A percentile compares a stretch with the other conserved stretches of the same genome.
Evolutionary conservation across 2,113 vertebrate species (phyloP).

Genomic region (Gadus chalcogrammus): DNA sequence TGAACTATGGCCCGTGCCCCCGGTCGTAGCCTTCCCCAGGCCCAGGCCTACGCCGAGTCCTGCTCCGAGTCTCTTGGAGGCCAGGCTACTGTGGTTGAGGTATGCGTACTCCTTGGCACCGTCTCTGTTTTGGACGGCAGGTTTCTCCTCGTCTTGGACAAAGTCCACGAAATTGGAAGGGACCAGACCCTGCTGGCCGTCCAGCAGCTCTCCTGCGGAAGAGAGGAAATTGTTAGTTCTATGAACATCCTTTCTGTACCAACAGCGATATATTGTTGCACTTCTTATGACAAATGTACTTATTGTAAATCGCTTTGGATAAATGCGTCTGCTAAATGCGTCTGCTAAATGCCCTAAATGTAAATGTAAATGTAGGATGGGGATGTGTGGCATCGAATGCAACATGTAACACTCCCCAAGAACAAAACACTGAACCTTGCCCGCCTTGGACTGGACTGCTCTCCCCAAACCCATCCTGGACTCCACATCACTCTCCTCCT

Average conservation of each 20-base stretch:
- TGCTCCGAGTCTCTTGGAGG: slow-evolving; percentile 49
- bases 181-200: slow-evolving; percentile 92
- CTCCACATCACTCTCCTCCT: no score
- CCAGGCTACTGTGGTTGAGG: slow-evolving; percentile 79
- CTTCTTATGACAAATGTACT: no score
- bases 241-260: no score
- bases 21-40: no score
- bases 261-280: no score
- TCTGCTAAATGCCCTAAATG: no score
- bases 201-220: slow-evolving; percentile 87
- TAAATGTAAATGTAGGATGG: not conserved
- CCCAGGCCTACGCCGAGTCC: slow-evolving; percentile 34
- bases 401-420: not conserved
- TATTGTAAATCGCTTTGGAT: no score
- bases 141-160: slow-evolving; percentile 81
- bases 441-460: no score
- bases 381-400: not conserved
- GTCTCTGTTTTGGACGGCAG: slow-evolving; percentile 64
- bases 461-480: no score
- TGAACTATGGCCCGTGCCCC: no score
- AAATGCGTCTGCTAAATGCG: no score
- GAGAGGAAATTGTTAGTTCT: not conserved
- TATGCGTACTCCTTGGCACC: slow-evolving; percentile 78
- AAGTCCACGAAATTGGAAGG: slow-evolving; percentile 98
- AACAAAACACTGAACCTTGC: no score